Conservation (phyloP, 2,113 vertebrate species). For the Steatornis caripensis region DNA sequence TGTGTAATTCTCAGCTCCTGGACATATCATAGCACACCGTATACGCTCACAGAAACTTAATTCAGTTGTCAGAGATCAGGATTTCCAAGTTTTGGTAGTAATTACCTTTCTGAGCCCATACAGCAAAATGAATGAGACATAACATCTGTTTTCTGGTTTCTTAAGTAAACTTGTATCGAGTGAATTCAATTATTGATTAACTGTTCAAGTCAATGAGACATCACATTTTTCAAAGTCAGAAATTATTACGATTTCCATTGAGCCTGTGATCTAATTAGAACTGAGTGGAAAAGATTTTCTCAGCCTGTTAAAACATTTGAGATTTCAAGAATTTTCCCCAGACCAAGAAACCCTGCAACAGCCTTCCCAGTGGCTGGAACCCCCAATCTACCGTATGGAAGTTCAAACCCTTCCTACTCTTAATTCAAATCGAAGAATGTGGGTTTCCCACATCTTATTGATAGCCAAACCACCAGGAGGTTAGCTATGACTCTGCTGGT, state of each 20-base stretch:
- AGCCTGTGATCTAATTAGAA: slow-evolving; percentile 20
- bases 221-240: slow-evolving; percentile 62
- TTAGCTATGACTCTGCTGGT: neutral
- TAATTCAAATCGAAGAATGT: neutral
- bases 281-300: slow-evolving; percentile 38
- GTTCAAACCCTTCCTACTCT: neutral
- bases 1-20: neutral
- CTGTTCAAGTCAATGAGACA: slow-evolving; percentile 56
- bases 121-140: slow-evolving; percentile 46
- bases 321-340: slow-evolving; percentile 1
- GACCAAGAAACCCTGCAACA: neutral
- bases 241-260: slow-evolving; percentile 56
- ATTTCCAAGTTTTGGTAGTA: slow-evolving; percentile 40
- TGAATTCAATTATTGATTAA: slow-evolving; percentile 61
- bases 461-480: neutral
- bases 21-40: neutral
- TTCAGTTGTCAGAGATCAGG: slow-evolving; percentile 33
- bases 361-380: neutral
- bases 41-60: neutral
- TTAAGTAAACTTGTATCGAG: slow-evolving; percentile 42
- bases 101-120: slow-evolving; percentile 37
- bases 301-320: neutral
- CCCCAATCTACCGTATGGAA: neutral
- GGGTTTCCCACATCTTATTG: neutral
- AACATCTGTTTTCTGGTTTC: slow-evolving; percentile 62